phyloP scores from a whole-genome alignment of 2,113 vertebrate genomes.

The Pelecanus crispus region DNA sequence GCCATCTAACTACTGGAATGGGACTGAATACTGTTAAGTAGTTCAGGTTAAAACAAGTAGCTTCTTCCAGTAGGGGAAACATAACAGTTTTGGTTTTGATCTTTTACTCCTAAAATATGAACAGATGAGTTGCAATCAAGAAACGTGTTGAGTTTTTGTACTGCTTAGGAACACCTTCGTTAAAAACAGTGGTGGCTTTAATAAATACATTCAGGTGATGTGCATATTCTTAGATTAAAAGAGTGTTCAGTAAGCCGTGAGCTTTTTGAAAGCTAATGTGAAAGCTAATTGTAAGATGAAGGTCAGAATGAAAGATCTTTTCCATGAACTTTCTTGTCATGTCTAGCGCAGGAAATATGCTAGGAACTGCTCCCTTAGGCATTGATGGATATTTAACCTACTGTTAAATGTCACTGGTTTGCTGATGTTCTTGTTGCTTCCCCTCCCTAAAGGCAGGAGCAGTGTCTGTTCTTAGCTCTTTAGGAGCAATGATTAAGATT shows the following conservation, averaged over 20 bases:
- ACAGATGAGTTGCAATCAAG: background rate
- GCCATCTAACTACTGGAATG: background rate
- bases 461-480: background rate
- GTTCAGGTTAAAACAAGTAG: background rate
- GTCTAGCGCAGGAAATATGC: background rate
- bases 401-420: slow-evolving; percentile 7
- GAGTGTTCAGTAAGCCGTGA: background rate
- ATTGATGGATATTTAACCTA: background rate
- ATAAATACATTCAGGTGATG: background rate
- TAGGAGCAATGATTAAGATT: background rate
- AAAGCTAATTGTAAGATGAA: background rate
- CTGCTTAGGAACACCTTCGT: background rate
- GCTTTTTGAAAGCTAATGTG: background rate
- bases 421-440: background rate
- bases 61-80: background rate
- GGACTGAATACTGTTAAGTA: background rate
- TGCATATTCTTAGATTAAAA: background rate
- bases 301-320: background rate
- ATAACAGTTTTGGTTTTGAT: background rate
- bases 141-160: background rate
- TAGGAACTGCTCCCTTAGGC: background rate
- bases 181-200: background rate
- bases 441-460: background rate
- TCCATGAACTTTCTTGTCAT: background rate
- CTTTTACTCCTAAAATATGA: background rate